Evolutionary conservation across 2,797 vertebrate species (phyloP).

Genomic region (Limosa lapponica): DNA sequence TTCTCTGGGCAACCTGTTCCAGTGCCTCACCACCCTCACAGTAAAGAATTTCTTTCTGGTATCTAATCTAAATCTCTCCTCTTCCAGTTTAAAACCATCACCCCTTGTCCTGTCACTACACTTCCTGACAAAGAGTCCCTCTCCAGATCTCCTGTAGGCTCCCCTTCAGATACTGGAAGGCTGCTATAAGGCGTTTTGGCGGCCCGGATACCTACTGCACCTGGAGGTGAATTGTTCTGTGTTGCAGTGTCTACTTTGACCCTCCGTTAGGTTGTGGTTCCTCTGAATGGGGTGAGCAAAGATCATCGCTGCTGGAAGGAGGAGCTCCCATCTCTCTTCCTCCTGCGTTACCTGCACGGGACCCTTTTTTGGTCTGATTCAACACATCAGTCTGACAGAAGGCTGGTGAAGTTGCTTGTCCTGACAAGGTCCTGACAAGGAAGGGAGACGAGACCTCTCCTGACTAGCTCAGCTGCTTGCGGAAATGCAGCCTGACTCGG

Average conservation of each 20-base stretch:
- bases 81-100: too few relatives aligned
- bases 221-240: rapidly evolving
- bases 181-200: neutral
- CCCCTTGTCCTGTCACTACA: too few relatives aligned
- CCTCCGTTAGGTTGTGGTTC: neutral
- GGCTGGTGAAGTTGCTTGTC: neutral
- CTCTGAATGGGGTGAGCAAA: neutral
- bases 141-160: too few relatives aligned
- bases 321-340: neutral
- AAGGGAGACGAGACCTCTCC: neutral
- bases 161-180: too few relatives aligned
- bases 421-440: neutral
- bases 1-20: too few relatives aligned
- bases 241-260: neutral
- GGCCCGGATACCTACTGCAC: rapidly evolving
- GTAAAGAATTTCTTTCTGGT: too few relatives aligned
- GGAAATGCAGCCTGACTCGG: neutral
- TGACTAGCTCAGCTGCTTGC: neutral
- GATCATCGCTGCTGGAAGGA: neutral
- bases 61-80: too few relatives aligned
- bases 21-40: too few relatives aligned
- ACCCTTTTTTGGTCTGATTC: neutral
- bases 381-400: neutral
- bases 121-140: too few relatives aligned
- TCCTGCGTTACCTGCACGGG: too few relatives aligned